phyloP scores from a whole-genome alignment of 2,797 vertebrate genomes.

The Eulemur coronatus region DNA sequence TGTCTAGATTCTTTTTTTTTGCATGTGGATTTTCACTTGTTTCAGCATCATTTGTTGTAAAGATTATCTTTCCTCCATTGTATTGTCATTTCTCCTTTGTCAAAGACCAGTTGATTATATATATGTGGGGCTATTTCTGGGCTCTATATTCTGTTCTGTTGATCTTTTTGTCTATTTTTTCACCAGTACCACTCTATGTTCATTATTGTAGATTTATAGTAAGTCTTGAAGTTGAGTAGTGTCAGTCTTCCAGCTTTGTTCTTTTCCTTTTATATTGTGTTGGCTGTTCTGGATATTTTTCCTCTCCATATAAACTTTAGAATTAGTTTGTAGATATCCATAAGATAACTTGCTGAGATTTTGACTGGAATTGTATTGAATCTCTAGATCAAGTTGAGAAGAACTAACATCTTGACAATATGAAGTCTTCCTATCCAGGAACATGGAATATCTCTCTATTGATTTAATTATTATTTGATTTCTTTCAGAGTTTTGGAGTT shows the following conservation, averaged over 20 bases:
- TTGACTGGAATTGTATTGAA: neutral
- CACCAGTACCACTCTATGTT: neutral
- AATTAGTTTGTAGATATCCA: neutral
- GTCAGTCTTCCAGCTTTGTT: neutral
- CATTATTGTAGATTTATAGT: neutral
- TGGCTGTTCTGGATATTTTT: neutral
- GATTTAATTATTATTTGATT: neutral
- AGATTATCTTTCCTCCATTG: neutral
- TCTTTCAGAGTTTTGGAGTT: neutral
- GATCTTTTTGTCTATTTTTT: neutral
- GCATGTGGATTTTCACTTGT: neutral
- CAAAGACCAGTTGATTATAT: neutral
- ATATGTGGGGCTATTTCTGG: neutral
- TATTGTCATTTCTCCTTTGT: neutral
- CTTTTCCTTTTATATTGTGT: neutral
- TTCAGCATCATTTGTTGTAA: neutral
- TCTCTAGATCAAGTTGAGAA: neutral
- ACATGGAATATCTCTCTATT: neutral
- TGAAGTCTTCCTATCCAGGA: neutral
- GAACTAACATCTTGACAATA: neutral
- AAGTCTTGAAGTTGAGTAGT: neutral
- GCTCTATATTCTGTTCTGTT: neutral
- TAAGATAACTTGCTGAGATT: neutral
- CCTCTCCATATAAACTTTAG: neutral
- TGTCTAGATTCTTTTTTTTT: neutral